phyloP scores from a whole-genome alignment of 2,113 vertebrate genomes.

The Stegastes partitus region DNA sequence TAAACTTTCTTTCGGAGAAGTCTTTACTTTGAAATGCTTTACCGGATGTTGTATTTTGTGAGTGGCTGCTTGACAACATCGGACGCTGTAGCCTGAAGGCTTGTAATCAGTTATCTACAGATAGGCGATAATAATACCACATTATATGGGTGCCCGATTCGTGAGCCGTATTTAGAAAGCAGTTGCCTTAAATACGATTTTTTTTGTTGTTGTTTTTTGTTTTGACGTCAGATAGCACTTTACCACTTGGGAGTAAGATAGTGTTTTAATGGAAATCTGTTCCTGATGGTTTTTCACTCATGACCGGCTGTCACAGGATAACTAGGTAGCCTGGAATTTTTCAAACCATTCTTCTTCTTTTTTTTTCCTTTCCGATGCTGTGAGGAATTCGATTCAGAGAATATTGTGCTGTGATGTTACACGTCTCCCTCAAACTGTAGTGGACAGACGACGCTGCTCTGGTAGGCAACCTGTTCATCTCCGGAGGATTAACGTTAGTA shows the following conservation, averaged over 20 bases:
- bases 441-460: slow-evolving; percentile 53
- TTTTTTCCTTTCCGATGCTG: not conserved
- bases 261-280: slow-evolving; percentile 34
- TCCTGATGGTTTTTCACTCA: slow-evolving; percentile 35
- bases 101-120: not conserved
- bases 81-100: slow-evolving; percentile 9
- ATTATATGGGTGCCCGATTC: not conserved
- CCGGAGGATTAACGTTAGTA: slow-evolving; percentile 56
- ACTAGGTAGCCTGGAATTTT: slow-evolving; percentile 13
- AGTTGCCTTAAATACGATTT: slow-evolving; percentile 37
- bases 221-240: not conserved
- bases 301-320: slow-evolving; percentile 26
- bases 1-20: not conserved
- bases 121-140: slow-evolving; percentile 6
- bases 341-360: not conserved
- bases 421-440: not conserved
- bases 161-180: not conserved
- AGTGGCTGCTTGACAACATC: not conserved
- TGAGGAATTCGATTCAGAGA: not conserved
- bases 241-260: not conserved
- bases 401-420: slow-evolving; percentile 47
- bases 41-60: slow-evolving; percentile 16
- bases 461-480: slow-evolving; percentile 79
- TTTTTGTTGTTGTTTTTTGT: too few species aligned
- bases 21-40: slow-evolving; percentile 36